phyloP scores from a whole-genome alignment of 2,797 vertebrate species.

The Myoxocephalus aenaeus region DNA sequence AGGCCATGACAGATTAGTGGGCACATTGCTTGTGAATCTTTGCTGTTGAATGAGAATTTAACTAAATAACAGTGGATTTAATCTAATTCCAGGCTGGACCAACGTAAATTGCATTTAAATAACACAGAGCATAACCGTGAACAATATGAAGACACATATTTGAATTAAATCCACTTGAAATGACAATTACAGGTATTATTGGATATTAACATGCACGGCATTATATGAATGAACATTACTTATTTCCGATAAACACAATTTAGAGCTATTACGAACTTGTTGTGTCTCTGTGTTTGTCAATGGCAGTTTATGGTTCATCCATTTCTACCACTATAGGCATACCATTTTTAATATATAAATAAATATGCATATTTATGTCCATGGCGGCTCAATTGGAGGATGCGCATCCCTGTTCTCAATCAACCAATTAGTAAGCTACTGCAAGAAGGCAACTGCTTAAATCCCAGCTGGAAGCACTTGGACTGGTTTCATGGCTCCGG shows the following conservation, averaged over 20 bases:
- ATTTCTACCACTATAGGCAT: neutral
- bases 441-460: conserved; percentile 40
- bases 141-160: neutral
- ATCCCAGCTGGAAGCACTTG: conserved; percentile 5
- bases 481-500: conserved; percentile 67
- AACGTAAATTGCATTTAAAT: neutral
- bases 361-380: neutral
- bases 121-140: neutral
- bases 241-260: neutral
- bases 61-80: neutral
- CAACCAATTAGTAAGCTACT: conserved; percentile 55
- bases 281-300: neutral
- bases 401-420: conserved; percentile 66
- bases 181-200: too few relatives aligned
- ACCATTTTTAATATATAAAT: too few relatives aligned
- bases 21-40: neutral
- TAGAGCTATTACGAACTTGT: neutral
- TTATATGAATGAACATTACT: neutral
- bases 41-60: neutral
- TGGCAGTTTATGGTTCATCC: neutral
- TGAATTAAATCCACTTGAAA: neutral
- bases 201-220: neutral
- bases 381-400: neutral
- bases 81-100: neutral
- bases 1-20: neutral